phyloP scores from a whole-genome alignment of 1,140 invertebrate species.

The Macrobrachium nipponense region DNA sequence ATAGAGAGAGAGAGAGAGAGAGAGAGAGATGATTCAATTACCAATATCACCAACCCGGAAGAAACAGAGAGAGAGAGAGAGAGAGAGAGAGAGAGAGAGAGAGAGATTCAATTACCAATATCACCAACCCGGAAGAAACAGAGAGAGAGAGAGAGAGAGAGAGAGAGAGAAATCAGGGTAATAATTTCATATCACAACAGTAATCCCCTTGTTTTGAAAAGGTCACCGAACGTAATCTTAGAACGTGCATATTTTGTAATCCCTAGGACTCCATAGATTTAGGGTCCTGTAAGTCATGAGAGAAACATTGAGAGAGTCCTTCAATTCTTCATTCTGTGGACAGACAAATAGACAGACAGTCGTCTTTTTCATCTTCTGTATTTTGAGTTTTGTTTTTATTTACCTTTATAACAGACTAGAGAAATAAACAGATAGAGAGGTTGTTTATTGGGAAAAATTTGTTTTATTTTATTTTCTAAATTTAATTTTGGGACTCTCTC shows the following conservation, averaged over 20 bases:
- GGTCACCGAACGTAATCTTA: too few species aligned
- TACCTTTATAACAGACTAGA: too few species aligned
- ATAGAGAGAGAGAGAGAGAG: slow-evolving; percentile 36
- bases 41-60: neutral
- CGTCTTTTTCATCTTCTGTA: too few species aligned
- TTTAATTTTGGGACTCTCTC: neutral
- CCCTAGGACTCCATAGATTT: too few species aligned
- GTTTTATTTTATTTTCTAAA: neutral
- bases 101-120: neutral
- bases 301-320: too few species aligned
- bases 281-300: too few species aligned
- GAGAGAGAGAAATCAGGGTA: slow-evolving; percentile 3
- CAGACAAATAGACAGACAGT: too few species aligned
- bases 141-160: slow-evolving; percentile 25
- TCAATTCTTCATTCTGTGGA: too few species aligned
- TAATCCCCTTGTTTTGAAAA: too few species aligned
- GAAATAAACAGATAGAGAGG: neutral
- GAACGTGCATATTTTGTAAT: too few species aligned
- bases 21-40: neutral
- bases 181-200: too few species aligned
- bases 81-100: slow-evolving; percentile 4
- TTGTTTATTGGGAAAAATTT: neutral
- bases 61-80: neutral
- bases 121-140: neutral
- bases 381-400: too few species aligned